Evolutionary conservation across 1,140 invertebrate genomes (phyloP), one percentile per base, ranked within the genome.

Genomic region (Spodoptera frugiperda): DNA sequence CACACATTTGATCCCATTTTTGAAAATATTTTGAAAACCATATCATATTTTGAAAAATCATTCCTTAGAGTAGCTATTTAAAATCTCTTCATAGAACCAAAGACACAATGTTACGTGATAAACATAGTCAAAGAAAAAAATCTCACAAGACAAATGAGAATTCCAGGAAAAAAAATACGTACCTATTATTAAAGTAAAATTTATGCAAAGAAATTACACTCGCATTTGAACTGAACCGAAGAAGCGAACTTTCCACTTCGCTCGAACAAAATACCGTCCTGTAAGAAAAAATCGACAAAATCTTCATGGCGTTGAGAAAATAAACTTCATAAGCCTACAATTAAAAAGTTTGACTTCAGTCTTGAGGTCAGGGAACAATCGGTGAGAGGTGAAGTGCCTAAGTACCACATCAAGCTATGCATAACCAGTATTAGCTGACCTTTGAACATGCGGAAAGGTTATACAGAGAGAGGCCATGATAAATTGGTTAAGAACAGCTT

Each of bases 281-380:
- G 6, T 39, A 6, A n/a, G 33, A 39, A 39, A 71, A 71, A 72
- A 57, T 17, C 6, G 14, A n/a, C 15, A 12, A 57, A 72, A 21
- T 39, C 49, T 70, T 48, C 33, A 44, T 46, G 15, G 4, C 33
- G 39, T 14, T 57, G 11, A 25, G 17, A 44, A 33, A 72, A 72
- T 57, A 15, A 72, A 46, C 10, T 55, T 57, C 51, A 44, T 53
- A 71, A 72, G 51, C 51, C 51, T 17, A 57, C 53, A 46, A 55
- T 72, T 72, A 72, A 55, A 19, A 72, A 72, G 53, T 72, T 71
- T 39, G 30, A 44, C 11, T 8, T 10, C 39, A 48, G 33, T 67
- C 63, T 6, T 57, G 46, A 72, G 33, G 53, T 57, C 39, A 44
- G 39, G 19, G 1, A 57, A 71, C 68, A 71, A 71, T 39, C 15